These are phyloP conservation scores for Lissocephala sabroskyi DNA, from an alignment of 2,888 invertebrate species.

Conservation along the genomic window DNA sequence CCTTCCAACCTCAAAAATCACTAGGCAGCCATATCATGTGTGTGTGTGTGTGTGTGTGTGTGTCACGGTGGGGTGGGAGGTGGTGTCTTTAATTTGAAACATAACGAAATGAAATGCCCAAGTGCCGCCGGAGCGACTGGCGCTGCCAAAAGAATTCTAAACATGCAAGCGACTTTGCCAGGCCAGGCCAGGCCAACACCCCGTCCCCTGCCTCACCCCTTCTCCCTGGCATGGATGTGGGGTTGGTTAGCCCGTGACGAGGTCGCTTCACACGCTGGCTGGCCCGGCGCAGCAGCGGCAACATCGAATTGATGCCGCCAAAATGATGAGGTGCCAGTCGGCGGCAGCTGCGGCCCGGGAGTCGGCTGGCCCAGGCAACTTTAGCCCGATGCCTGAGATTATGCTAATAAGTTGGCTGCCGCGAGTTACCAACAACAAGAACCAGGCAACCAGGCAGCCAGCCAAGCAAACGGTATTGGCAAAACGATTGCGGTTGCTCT, in stretches of 20 bases:
- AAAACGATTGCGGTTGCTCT: too few species aligned
- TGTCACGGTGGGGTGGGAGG: neutral
- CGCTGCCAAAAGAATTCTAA: slow-evolving; percentile 20
- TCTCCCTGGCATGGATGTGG: neutral
- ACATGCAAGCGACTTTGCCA: slow-evolving; percentile 21
- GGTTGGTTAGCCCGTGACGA: slow-evolving; percentile 19
- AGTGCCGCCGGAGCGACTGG: slow-evolving; percentile 4
- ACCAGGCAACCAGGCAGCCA: slow-evolving; percentile 35
- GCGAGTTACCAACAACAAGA: slow-evolving; percentile 43
- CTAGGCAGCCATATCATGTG: too few species aligned
- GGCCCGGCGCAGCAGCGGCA: slow-evolving; percentile 51
- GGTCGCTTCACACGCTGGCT: slow-evolving; percentile 56
- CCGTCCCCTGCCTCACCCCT: neutral
- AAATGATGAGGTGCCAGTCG: slow-evolving; percentile 55
- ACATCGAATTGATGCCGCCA: slow-evolving; percentile 53
- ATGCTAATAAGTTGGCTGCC: slow-evolving; percentile 55
- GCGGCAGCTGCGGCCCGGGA: slow-evolving; percentile 14
- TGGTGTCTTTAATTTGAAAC: slow-evolving; percentile 16
- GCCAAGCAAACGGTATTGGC: neutral
- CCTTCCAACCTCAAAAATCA: too few species aligned
- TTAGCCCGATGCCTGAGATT: slow-evolving; percentile 52
- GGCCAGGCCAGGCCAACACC: neutral
- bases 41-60: neutral
- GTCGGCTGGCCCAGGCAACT: slow-evolving; percentile 18
- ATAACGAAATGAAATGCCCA: slow-evolving; percentile 1